Percentiles rank a stretch among this genome's conserved stretches.
Conservation (phyloP, 2,797 vertebrate species). For the Anomalospiza imberbis region DNA sequence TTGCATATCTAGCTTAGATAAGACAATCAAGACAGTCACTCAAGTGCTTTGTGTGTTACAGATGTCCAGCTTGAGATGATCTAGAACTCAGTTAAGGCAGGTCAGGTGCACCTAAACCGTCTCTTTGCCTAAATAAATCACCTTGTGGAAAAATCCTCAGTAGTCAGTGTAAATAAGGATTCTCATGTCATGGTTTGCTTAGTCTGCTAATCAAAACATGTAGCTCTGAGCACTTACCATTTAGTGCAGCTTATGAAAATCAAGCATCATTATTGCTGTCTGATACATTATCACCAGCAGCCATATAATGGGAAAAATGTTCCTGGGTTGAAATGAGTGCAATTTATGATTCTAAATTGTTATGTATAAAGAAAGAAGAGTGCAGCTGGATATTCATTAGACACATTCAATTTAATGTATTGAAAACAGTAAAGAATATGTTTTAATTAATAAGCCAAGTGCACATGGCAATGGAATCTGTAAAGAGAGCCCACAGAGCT, state of each 20-base stretch:
- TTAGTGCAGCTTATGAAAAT: constrained; percentile 53
- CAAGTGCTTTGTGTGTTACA: not conserved
- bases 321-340: constrained; percentile 1
- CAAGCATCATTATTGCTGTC: constrained; percentile 43
- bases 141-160: not conserved
- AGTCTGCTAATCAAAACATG: constrained; percentile 49
- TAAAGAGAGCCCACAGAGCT: not conserved
- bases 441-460: constrained; percentile 55
- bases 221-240: constrained; percentile 37
- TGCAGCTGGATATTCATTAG: constrained; percentile 57
- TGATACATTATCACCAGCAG: constrained; percentile 34
- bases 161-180: not conserved
- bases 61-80: not conserved
- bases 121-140: not conserved
- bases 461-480: not conserved
- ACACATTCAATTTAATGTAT: constrained; percentile 29
- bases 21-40: not conserved
- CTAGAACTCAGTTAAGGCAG: not conserved
- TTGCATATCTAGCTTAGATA: not conserved
- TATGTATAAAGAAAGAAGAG: constrained; percentile 23
- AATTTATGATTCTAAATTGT: constrained; percentile 59
- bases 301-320: constrained; percentile 32
- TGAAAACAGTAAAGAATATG: constrained; percentile 54
- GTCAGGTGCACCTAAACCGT: not conserved
- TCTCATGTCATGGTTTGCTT: constrained; percentile 27